A percentile compares a stretch with the other conserved stretches of the same genome.
phyloP scores from a whole-genome alignment of 2,888 invertebrate genomes.

The Eristalinus sepulchralis region DNA sequence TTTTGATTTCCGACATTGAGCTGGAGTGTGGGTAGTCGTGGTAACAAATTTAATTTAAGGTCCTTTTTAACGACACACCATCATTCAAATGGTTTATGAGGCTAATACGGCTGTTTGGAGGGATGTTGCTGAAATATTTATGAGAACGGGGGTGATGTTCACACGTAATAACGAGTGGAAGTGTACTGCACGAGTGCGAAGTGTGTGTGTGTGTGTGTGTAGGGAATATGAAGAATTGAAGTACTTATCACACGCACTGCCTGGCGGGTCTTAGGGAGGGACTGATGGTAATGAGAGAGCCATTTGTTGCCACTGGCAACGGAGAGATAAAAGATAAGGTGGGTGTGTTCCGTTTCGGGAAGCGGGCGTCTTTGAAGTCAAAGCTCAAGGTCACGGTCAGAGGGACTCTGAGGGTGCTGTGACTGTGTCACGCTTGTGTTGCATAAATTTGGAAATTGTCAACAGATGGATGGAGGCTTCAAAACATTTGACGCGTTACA shows the following conservation, averaged over 20 bases:
- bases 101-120: constrained; percentile 36
- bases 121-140: constrained; percentile 37
- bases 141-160: neutral
- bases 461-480: neutral
- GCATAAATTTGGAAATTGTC: neutral
- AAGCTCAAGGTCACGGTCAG: neutral
- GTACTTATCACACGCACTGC: neutral
- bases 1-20: constrained; percentile 45
- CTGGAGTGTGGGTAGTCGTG: constrained; percentile 3
- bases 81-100: constrained; percentile 62
- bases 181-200: neutral
- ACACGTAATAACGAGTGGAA: neutral
- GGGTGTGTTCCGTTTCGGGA: neutral
- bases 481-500: neutral
- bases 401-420: neutral
- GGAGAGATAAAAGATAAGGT: neutral
- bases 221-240: neutral
- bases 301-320: neutral
- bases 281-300: neutral
- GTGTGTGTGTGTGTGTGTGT: neutral
- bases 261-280: neutral
- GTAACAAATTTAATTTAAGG: constrained; percentile 63
- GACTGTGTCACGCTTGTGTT: neutral
- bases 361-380: neutral
- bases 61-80: constrained; percentile 61